phyloP scores from a whole-genome alignment of 2,797 vertebrate genomes.

The Sebastes baramenuke region DNA sequence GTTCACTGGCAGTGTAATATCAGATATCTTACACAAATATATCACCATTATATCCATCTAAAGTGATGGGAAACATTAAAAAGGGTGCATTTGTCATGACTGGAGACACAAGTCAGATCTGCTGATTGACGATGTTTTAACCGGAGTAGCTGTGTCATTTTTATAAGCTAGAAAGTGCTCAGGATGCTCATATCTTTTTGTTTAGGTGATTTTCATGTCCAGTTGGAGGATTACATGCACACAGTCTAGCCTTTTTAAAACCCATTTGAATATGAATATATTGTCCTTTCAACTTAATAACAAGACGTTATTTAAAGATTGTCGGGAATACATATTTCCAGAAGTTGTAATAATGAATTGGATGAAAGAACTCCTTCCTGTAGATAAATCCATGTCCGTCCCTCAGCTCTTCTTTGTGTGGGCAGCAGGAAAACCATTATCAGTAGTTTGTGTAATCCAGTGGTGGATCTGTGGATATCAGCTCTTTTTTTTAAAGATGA shows the following conservation, averaged over 20 bases:
- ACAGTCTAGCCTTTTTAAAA: neutral
- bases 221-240: neutral
- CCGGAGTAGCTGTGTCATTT: neutral
- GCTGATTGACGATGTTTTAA: neutral
- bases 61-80: neutral
- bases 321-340: neutral
- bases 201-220: neutral
- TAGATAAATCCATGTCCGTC: neutral
- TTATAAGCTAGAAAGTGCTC: neutral
- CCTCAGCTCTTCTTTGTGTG: neutral
- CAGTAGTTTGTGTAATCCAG: constrained; percentile 30
- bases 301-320: neutral
- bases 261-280: neutral
- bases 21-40: neutral
- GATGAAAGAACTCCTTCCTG: neutral
- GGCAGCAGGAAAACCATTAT: constrained; percentile 17
- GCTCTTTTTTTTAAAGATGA: constrained; percentile 5
- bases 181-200: neutral
- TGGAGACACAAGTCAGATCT: neutral
- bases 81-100: neutral
- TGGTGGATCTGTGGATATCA: constrained; percentile 6
- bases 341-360: neutral
- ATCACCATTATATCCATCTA: neutral
- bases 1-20: neutral
- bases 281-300: neutral